These are phyloP conservation scores for Phanerotoma sp. DNA, from an alignment of 2,888 invertebrate genomes.

Conservation along the genomic window DNA sequence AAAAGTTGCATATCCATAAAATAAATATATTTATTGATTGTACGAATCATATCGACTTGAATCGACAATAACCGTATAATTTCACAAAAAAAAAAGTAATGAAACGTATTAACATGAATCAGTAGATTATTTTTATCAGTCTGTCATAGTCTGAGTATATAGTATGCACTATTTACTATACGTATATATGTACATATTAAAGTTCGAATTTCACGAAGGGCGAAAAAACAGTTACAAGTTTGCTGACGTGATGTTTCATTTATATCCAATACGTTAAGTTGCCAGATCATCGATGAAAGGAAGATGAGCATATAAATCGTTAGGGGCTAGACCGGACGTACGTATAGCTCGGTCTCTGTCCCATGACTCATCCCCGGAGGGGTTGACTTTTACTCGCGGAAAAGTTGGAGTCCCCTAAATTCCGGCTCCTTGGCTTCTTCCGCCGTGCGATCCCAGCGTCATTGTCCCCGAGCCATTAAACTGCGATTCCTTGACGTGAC, in stretches of 20 bases:
- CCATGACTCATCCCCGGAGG: slow-evolving; percentile 13
- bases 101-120: too few relatives aligned
- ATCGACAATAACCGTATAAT: too few relatives aligned
- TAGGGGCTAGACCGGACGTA: slow-evolving; percentile 15
- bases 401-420: slow-evolving; percentile 24
- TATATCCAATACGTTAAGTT: not conserved
- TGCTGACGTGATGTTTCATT: slow-evolving; percentile 17
- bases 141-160: too few relatives aligned
- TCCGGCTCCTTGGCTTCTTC: slow-evolving; percentile 20
- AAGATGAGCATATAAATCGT: slow-evolving; percentile 20
- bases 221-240: slow-evolving; percentile 6
- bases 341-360: not conserved
- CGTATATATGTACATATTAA: too few relatives aligned
- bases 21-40: too few relatives aligned
- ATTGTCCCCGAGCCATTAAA: slow-evolving; percentile 21
- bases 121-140: too few relatives aligned
- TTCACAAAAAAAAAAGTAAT: too few relatives aligned
- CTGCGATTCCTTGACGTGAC: slow-evolving; percentile 16
- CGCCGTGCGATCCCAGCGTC: slow-evolving; percentile 14
- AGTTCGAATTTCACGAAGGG: slow-evolving; percentile 1
- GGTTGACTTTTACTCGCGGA: slow-evolving; percentile 20
- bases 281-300: slow-evolving; percentile 14
- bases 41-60: too few relatives aligned
- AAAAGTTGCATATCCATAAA: too few relatives aligned
- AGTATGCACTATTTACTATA: too few relatives aligned